Base-by-base conservation (phyloP, 2,113 vertebrate species). In the Elephas maximus region DNA sequence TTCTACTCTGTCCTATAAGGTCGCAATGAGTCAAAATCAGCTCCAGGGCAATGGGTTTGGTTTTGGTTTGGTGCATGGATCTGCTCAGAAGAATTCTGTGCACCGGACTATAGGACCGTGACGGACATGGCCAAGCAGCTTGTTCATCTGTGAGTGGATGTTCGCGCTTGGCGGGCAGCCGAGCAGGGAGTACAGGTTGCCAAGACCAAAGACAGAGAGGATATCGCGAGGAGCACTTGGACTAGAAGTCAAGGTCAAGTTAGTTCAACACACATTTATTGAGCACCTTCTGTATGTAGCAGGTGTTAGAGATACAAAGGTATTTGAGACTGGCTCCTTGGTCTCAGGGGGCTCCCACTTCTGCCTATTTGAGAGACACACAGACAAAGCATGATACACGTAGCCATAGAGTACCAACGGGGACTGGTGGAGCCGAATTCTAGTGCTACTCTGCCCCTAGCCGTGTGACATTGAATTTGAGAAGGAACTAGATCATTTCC, bases 201-300 rank as follows among this genome's bases (percentile, higher is more conserved):
- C 2, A 2, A 41, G 60, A 33, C 63, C 60, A 88, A 45, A 92
- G 78, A 77, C 60, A 88, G 60, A 92, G 69, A 77, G 0, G 33
- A n/a, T 20, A 8, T 48, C 51, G 37, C 18, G 82, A 82, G 48
- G 20, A 78, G 48, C 51, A 18, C 0, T 88, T 60, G 24, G 60
- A 88, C 18, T 20, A 60, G 24, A 23, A 88, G 69, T 18, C 78
- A 20, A 78, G 79, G 24, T 84, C 60, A 89, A 48, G 62, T 93
- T 48, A 85, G 73, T 69, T 90, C 71, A 93, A 62, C 48, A 69
- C 24, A 41, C 41, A 78, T 95, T 95, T 93, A 89, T 78, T 92
- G 62, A 78, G 48, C 85, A 84, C 90, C 79, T 33, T 93, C 41
- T 53, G 85, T 63, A 89, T 71, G 51, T 83, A 71, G 69, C 71